A percentile compares a stretch with the other conserved stretches of the same genome.
Evolutionary conservation across 2,797 vertebrate genomes (phyloP).

Genomic region (Acrossocheilus wenchowensis): DNA sequence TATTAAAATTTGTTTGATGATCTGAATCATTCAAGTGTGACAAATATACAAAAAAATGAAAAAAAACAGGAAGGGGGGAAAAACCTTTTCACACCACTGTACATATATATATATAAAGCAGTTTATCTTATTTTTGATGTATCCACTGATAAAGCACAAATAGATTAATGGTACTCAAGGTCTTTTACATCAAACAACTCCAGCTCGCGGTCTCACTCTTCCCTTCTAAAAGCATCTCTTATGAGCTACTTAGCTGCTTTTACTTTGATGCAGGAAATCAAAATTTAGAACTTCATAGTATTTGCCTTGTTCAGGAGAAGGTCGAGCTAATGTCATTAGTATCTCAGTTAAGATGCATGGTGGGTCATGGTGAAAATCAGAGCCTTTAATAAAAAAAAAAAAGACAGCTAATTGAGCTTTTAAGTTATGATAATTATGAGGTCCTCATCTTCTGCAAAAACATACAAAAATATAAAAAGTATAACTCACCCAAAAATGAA

Average conservation of each 20-base stretch:
- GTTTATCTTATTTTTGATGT: background rate
- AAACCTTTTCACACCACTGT: too few relatives aligned
- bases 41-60: too few relatives aligned
- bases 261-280: background rate
- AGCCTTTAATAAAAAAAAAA: background rate
- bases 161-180: background rate
- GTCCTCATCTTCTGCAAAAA: background rate
- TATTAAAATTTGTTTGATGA: too few relatives aligned
- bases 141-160: background rate
- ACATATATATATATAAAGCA: background rate
- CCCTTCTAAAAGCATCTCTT: background rate
- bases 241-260: background rate
- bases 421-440: background rate
- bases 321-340: background rate
- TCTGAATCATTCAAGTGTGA: too few relatives aligned
- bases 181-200: background rate
- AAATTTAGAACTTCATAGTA: background rate
- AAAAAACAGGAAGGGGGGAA: too few relatives aligned
- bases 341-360: background rate
- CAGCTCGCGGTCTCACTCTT: background rate
- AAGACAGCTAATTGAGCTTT: background rate
- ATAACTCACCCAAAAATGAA: background rate
- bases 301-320: conserved; percentile 7
- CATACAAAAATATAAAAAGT: background rate
- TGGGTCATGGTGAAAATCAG: background rate